Evolutionary conservation across 2,888 invertebrate genomes (phyloP).

Genomic region (Sisyra terminalis): DNA sequence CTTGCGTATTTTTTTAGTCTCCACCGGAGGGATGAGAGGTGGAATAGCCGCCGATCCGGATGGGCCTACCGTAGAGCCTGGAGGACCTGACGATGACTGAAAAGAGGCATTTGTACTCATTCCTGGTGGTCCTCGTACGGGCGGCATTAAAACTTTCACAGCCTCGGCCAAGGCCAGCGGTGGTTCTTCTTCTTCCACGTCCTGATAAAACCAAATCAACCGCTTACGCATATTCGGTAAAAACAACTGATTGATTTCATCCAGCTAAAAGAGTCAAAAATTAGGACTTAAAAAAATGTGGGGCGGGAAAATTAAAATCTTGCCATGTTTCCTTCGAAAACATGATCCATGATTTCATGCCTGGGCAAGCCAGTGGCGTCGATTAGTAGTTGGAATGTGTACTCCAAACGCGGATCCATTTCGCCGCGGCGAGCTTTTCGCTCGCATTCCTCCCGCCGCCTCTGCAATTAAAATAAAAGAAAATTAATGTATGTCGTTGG

Average conservation of each 20-base stretch:
- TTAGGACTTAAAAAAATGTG: neutral
- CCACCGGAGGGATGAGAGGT: constrained; percentile 20
- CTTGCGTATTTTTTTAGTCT: constrained; percentile 34
- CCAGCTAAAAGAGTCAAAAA: constrained; percentile 37
- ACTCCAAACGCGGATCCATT: constrained; percentile 83
- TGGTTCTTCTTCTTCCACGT: constrained; percentile 38
- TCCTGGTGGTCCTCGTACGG: neutral
- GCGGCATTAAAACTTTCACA: constrained; percentile 9
- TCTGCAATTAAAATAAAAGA: constrained; percentile 25
- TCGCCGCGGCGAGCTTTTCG: constrained; percentile 78
- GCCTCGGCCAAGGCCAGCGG: constrained; percentile 11
- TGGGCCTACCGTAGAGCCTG: constrained; percentile 14
- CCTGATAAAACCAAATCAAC: constrained; percentile 79
- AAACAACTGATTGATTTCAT: constrained; percentile 76
- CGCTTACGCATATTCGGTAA: constrained; percentile 72
- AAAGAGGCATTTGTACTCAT: neutral
- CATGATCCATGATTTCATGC: constrained; percentile 79
- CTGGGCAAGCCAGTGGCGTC: constrained; percentile 67
- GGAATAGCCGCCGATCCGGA: constrained; percentile 29
- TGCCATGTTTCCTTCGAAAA: constrained; percentile 81
- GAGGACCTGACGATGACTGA: constrained; percentile 20
- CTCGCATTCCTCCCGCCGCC: constrained; percentile 81
- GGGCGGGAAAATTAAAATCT: constrained; percentile 11
- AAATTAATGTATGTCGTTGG: neutral
- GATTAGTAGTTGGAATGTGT: constrained; percentile 74